Evolutionary conservation across 1,140 invertebrate species (phyloP).

Genomic region (Acyrthosiphon pisum): DNA sequence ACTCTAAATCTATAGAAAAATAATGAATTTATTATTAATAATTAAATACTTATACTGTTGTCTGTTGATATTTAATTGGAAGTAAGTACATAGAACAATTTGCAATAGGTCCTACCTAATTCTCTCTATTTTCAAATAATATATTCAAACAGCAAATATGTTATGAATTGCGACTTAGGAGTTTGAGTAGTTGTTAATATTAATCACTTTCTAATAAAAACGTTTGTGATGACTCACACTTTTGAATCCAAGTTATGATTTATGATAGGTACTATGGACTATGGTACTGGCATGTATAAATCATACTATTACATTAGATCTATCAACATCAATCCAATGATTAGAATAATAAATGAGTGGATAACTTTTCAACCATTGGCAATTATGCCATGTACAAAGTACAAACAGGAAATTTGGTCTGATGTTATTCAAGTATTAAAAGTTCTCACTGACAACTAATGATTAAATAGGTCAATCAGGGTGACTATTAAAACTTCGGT

Average conservation of each 20-base stretch:
- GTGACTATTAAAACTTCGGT: too few species aligned
- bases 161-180: not conserved
- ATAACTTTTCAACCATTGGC: not conserved
- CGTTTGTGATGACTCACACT: not conserved
- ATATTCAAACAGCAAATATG: not conserved
- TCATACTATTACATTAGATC: too few species aligned
- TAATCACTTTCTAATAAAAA: not conserved
- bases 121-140: not conserved
- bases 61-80: not conserved
- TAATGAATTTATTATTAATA: not conserved
- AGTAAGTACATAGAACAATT: not conserved
- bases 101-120: too few species aligned
- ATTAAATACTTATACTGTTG: not conserved
- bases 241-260: too few species aligned
- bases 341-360: too few species aligned
- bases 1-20: too few species aligned
- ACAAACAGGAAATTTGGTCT: not conserved
- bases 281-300: too few species aligned
- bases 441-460: not conserved
- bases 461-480: not conserved
- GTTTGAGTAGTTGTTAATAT: not conserved
- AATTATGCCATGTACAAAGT: not conserved
- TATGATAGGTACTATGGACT: too few species aligned
- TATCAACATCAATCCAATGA: too few species aligned
- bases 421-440: not conserved